These are phyloP conservation scores for Cephus pulcher DNA, from an alignment of 2,888 invertebrate genomes.

Conservation along the genomic window DNA sequence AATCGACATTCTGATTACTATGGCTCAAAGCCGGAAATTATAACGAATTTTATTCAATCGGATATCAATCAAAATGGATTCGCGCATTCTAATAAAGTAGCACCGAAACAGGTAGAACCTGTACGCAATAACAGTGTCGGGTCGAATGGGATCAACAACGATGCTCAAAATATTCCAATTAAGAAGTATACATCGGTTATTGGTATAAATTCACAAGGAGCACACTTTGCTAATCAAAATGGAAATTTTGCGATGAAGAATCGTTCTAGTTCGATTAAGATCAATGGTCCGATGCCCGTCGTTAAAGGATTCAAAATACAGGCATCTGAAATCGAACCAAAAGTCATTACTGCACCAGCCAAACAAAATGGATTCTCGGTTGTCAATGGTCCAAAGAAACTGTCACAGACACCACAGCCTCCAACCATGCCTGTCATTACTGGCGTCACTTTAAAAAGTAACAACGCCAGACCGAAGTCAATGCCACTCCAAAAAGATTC, in stretches of 20 bases:
- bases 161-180: constrained; percentile 16
- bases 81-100: constrained; percentile 15
- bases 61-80: constrained; percentile 28
- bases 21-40: constrained; percentile 27
- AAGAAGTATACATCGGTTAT: constrained; percentile 53
- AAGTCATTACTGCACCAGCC: constrained; percentile 15
- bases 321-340: constrained; percentile 9
- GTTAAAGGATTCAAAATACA: constrained; percentile 49
- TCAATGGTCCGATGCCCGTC: constrained; percentile 38
- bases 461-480: constrained; percentile 48
- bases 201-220: constrained; percentile 38
- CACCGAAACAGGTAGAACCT: constrained; percentile 11
- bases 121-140: constrained; percentile 13
- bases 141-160: constrained; percentile 5
- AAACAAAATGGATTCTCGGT: constrained; percentile 10
- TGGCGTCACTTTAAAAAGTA: constrained; percentile 59
- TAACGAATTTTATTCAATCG: constrained; percentile 16
- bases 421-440: constrained; percentile 62
- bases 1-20: constrained; percentile 46
- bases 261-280: constrained; percentile 18
- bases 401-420: constrained; percentile 38
- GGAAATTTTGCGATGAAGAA: constrained; percentile 22
- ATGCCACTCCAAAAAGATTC: constrained; percentile 67
- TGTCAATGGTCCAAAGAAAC: constrained; percentile 17
- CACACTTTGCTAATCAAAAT: constrained; percentile 18